These are phyloP conservation scores for Pogoniulus pusillus DNA, from an alignment of 2,797 vertebrate species.

Conservation along the genomic window DNA sequence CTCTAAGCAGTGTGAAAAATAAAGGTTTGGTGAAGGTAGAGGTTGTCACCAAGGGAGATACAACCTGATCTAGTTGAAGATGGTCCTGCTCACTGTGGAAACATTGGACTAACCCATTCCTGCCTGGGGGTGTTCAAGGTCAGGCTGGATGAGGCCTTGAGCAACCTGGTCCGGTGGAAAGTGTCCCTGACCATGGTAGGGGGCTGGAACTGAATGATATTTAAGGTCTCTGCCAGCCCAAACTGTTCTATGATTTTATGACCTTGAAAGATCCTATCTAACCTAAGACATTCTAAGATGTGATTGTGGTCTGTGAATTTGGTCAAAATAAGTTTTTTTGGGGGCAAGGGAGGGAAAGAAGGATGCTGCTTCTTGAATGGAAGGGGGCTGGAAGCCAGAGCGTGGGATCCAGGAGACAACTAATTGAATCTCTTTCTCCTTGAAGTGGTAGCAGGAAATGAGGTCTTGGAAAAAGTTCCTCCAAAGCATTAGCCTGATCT, in stretches of 20 bases:
- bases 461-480: background rate
- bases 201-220: no score
- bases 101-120: no score
- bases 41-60: background rate
- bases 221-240: no score
- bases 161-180: no score
- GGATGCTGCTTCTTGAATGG: background rate
- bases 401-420: background rate
- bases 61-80: no score
- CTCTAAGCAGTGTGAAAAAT: background rate
- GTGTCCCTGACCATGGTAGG: no score
- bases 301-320: background rate
- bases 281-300: background rate
- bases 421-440: background rate
- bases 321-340: background rate
- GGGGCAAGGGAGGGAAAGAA: background rate
- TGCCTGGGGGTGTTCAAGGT: no score
- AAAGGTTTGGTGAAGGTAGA: background rate
- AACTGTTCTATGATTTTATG: no score
- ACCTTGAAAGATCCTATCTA: no score
- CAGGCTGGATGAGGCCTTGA: no score
- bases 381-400: slow-evolving; percentile 26
- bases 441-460: background rate
- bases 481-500: accelerated
- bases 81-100: no score